Percentiles rank a stretch among this genome's conserved stretches.
These are phyloP conservation scores for Taeniopygia guttata DNA, from an alignment of 2,797 vertebrate species.

Conservation along the genomic window DNA sequence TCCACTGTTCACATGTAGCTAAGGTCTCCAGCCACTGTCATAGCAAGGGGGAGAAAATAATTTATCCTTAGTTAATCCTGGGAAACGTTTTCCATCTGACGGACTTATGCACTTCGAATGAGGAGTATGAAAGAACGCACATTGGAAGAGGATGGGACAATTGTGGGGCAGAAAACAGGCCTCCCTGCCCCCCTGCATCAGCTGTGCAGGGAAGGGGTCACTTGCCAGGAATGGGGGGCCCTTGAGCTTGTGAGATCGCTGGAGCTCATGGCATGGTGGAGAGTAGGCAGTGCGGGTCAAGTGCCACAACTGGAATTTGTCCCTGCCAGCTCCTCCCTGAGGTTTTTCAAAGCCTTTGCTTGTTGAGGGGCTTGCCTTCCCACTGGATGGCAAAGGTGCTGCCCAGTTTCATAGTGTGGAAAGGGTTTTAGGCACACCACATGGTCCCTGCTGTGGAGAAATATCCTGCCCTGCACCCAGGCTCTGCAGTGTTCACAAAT, in stretches of 20 bases:
- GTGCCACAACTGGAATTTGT: background rate
- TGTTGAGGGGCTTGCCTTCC: background rate
- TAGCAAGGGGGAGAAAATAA: background rate
- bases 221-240: background rate
- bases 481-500: background rate
- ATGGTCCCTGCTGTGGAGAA: background rate
- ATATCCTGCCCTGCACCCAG: background rate
- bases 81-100: background rate
- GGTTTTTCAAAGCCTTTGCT: background rate
- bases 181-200: background rate
- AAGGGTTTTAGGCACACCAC: background rate
- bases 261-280: background rate
- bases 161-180: background rate
- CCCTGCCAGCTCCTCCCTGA: background rate
- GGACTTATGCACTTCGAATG: background rate
- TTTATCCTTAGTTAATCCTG: background rate
- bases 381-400: background rate
- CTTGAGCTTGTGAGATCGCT: background rate
- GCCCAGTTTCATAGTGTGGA: background rate
- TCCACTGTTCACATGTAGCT: background rate
- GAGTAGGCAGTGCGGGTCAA: background rate
- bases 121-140: background rate
- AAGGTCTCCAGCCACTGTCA: background rate
- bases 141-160: background rate
- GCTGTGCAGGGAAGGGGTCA: background rate